A percentile compares a stretch with the other conserved stretches of the same genome.
Conservation (phyloP, 2,113 vertebrate species). For the Lichenostomus cassidix region DNA sequence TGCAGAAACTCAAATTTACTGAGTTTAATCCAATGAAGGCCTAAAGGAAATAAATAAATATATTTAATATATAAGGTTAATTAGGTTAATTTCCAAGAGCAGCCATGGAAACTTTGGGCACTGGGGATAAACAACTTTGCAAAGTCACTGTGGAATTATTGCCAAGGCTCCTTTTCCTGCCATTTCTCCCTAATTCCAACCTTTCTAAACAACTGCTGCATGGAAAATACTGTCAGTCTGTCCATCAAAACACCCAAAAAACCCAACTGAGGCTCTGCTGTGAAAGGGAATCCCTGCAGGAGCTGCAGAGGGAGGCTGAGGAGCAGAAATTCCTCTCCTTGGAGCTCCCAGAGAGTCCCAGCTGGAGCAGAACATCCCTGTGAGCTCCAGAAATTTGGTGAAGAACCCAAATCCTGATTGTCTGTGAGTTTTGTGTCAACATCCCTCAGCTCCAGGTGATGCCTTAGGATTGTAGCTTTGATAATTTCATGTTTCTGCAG, state of each 20-base stretch:
- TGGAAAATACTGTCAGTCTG: neutral
- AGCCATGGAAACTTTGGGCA: neutral
- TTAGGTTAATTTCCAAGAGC: neutral
- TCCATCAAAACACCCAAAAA: neutral
- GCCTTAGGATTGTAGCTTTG: too few species aligned
- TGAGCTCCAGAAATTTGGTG: neutral
- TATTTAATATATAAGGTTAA: too few species aligned
- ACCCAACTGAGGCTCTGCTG: too few species aligned
- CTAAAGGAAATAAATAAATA: too few species aligned
- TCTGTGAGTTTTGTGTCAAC: neutral
- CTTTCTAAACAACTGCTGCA: neutral
- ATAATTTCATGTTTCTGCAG: too few species aligned
- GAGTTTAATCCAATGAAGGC: too few species aligned
- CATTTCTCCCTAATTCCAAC: neutral
- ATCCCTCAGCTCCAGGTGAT: neutral
- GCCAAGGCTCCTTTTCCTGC: neutral
- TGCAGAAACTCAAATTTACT: neutral
- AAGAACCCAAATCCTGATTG: neutral
- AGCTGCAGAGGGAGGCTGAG: rapidly evolving
- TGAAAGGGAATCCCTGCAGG: neutral
- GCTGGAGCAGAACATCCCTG: rapidly evolving
- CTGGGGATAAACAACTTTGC: neutral
- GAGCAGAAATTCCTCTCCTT: neutral
- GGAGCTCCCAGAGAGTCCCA: neutral
- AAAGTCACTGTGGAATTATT: neutral